Evolutionary conservation across 2,113 vertebrate species (phyloP).

Genomic region (Setophaga kirtlandii): DNA sequence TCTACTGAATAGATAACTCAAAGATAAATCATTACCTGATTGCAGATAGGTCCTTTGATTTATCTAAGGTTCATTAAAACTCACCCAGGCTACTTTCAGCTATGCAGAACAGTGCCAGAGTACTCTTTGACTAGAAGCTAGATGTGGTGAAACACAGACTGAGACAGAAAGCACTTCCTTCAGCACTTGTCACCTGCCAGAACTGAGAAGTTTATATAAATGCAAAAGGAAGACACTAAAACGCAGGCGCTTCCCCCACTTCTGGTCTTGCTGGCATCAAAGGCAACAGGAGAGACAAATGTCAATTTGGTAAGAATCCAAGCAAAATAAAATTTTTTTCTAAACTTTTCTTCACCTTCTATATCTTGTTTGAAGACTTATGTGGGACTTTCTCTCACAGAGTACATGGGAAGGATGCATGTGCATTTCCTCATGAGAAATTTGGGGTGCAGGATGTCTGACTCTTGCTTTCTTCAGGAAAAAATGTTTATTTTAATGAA

Average conservation of each 20-base stretch:
- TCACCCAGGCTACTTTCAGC: background rate
- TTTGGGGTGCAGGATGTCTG: background rate
- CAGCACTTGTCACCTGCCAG: background rate
- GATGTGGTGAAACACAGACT: background rate
- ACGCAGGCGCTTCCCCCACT: background rate
- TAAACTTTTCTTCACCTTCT: background rate
- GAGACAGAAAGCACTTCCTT: background rate
- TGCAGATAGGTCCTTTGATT: background rate
- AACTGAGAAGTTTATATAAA: background rate
- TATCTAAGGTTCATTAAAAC: background rate
- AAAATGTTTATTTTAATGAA: background rate
- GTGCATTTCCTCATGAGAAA: background rate
- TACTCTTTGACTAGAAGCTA: background rate
- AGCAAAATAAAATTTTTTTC: background rate
- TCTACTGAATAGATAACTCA: background rate
- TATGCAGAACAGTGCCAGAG: background rate
- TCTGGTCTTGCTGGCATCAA: background rate
- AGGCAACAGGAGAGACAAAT: background rate
- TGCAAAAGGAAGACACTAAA: background rate
- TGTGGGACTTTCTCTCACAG: background rate
- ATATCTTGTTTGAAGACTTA: background rate
- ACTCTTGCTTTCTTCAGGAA: background rate
- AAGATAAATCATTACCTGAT: background rate
- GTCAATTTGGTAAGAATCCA: background rate
- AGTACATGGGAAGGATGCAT: background rate